A percentile compares a stretch with the other conserved stretches of the same genome.
phyloP scores from a whole-genome alignment of 35 echinoderm and acorn worm species.

The Ophiothrix spiculata region DNA sequence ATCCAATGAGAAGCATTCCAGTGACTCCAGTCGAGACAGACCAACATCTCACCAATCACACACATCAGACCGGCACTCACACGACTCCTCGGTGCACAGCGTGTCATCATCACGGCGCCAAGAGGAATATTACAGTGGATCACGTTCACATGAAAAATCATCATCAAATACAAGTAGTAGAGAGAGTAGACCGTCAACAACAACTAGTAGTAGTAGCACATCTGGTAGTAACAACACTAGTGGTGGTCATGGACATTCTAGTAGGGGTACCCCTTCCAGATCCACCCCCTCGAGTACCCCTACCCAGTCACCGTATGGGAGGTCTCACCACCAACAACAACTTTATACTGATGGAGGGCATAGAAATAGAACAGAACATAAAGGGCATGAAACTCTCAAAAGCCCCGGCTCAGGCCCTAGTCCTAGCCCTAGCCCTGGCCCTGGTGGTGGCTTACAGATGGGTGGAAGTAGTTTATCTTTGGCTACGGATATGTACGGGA shows the following conservation, averaged over 20 bases:
- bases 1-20: slow-evolving; percentile 94
- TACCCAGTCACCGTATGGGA: slow-evolving; percentile 14
- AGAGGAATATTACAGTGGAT: slow-evolving; percentile 2
- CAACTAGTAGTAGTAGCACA: neutral
- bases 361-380: slow-evolving; percentile 9
- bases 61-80: neutral
- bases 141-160: slow-evolving; percentile 10
- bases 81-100: slow-evolving; percentile 5
- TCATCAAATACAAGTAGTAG: neutral
- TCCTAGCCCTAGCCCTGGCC: neutral
- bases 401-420: slow-evolving; percentile 9
- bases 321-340: slow-evolving; percentile 11
- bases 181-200: neutral
- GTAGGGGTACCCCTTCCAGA: neutral
- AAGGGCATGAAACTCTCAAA: neutral
- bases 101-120: slow-evolving; percentile 8
- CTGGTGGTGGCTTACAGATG: neutral
- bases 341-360: neutral
- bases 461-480: slow-evolving; percentile 57
- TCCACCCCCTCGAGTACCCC: neutral
- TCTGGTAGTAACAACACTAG: neutral
- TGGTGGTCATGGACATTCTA: slow-evolving; percentile 8
- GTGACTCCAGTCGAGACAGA: slow-evolving; percentile 47
- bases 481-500: slow-evolving; percentile 90
- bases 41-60: slow-evolving; percentile 14